Base-by-base conservation (phyloP, 2,797 vertebrate genomes). In the Novumbra hubbsi region DNA sequence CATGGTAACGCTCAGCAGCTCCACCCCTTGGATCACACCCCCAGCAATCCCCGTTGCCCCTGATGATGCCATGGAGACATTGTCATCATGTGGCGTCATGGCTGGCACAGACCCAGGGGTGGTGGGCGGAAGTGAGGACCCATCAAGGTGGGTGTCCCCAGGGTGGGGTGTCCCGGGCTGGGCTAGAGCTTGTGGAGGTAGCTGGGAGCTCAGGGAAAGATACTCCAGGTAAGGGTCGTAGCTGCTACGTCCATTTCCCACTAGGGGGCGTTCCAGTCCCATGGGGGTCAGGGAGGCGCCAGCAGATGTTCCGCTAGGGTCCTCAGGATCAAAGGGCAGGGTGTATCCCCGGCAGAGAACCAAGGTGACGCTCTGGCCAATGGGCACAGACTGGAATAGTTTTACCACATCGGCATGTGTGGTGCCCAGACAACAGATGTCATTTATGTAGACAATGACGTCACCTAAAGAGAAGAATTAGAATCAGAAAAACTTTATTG, bases 201-300 rank as follows among this genome's bases (percentile, higher is more conserved):
- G 96, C 84, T 98, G 98, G 86, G 97, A 97, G 87, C 96, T 98
- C 93, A 98, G 88, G 76, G 97, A 98, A 93, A 98, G 95, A 88
- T 99, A 99, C 93, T 99, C 98, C 92, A 98, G 94, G 92, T 99
- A 99, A 0, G 96, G 98, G 92, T 99, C 97, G 80, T 98, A 99
- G 94, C 95, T 96, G 94, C 94, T 86, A 77, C 97, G 96, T 85
- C 98, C 98, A 70, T 99, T 99, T 87, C 97, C 95, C 88, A 98
- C 94, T 81, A 90, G 93, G 69, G 96, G 95, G 84, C 98, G 96
- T 92, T 97, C 96, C 87, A 98, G 91, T 84, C 97, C 94, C 74
- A 98, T 94, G 85, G 97, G 97, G 52, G 97, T 95, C 88, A 97
- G 93, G 84, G 97, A 92, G 81, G 95, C 92, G 88, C 93, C 95